phyloP scores from a whole-genome alignment of 2,888 invertebrate species.

The Calameuta idolon region DNA sequence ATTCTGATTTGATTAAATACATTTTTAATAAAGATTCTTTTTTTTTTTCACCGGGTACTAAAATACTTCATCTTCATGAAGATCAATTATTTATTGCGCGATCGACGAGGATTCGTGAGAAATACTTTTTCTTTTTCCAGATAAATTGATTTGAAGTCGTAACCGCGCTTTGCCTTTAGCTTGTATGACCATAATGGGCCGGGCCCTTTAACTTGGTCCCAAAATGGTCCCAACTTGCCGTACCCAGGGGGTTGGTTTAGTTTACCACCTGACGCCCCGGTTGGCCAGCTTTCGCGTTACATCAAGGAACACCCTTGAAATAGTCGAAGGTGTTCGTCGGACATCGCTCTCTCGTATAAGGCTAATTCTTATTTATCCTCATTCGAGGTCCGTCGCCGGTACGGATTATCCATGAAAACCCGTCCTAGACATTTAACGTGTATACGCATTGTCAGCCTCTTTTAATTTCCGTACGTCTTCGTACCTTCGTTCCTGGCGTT shows the following conservation, averaged over 20 bases:
- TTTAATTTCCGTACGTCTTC: neutral
- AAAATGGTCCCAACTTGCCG: slow-evolving; percentile 6
- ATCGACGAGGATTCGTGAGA: neutral
- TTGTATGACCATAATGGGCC: neutral
- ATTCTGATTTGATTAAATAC: neutral
- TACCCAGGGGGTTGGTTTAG: slow-evolving; percentile 24
- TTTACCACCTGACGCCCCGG: slow-evolving; percentile 38
- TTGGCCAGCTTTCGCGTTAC: neutral
- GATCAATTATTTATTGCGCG: neutral
- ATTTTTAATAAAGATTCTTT: too few relatives aligned
- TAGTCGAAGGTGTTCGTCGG: neutral
- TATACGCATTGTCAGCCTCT: neutral
- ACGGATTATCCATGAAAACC: neutral
- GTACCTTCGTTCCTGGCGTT: neutral
- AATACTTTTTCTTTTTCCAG: neutral
- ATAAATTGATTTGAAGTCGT: neutral
- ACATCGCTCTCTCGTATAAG: neutral
- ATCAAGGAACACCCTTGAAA: neutral
- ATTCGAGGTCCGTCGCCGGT: neutral
- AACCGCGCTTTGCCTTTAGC: neutral
- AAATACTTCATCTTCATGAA: neutral
- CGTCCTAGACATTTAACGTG: neutral
- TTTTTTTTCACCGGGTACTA: neutral
- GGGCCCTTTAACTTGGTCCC: slow-evolving; percentile 2
- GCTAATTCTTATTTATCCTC: neutral